Conservation (phyloP, 1,140 invertebrate genomes). For the Nymphalis io region DNA sequence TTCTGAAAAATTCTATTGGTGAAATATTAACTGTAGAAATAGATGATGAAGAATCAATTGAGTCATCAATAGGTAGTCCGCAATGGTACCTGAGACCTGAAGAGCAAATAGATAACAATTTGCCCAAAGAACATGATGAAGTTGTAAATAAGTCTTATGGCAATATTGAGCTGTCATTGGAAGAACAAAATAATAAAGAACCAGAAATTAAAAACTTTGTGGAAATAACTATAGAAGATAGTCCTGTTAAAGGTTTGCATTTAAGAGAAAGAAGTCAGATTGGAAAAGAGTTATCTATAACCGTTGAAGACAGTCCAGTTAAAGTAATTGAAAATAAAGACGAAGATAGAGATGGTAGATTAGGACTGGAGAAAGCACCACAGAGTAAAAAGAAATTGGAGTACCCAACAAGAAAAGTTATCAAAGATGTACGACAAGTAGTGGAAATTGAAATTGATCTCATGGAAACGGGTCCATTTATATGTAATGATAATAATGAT, state of each 20-base stretch:
- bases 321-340: slow-evolving; percentile 40
- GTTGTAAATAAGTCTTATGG: slow-evolving; percentile 15
- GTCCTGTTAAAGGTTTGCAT: slow-evolving; percentile 59
- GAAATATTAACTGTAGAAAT: slow-evolving; percentile 60
- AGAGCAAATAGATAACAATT: slow-evolving; percentile 40
- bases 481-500: slow-evolving; percentile 14
- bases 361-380: slow-evolving; percentile 37
- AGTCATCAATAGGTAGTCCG: slow-evolving; percentile 48
- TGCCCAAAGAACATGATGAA: slow-evolving; percentile 23
- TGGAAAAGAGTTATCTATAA: slow-evolving; percentile 53
- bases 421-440: slow-evolving; percentile 28
- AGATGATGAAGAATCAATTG: slow-evolving; percentile 58
- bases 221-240: slow-evolving; percentile 75
- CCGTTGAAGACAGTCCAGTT: slow-evolving; percentile 70
- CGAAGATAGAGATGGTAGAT: slow-evolving; percentile 44
- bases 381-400: slow-evolving; percentile 69
- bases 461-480: slow-evolving; percentile 21
- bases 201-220: slow-evolving; percentile 52
- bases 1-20: slow-evolving; percentile 12
- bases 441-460: slow-evolving; percentile 62
- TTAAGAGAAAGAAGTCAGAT: slow-evolving; percentile 42
- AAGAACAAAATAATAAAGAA: slow-evolving; percentile 66
- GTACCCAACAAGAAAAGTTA: slow-evolving; percentile 49
- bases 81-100: slow-evolving; percentile 72
- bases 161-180: slow-evolving; percentile 34